These are phyloP conservation scores for Peromyscus attwateri DNA, from an alignment of 2,797 vertebrate genomes.

Conservation along the genomic window DNA sequence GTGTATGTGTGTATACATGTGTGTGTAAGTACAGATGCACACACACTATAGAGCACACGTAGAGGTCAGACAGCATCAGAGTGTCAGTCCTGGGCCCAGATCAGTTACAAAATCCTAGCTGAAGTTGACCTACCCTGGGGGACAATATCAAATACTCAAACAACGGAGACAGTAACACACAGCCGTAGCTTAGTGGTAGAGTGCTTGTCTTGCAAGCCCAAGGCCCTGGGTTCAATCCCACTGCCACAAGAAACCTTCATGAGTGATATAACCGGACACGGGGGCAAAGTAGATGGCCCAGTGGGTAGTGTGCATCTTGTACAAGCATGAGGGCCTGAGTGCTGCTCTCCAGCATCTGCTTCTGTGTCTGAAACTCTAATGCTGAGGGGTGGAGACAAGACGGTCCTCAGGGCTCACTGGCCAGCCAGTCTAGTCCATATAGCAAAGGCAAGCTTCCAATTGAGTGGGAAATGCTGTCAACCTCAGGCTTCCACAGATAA, in stretches of 20 bases:
- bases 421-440: neutral
- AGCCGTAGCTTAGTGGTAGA: neutral
- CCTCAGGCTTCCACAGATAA: neutral
- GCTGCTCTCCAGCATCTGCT: neutral
- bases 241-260: neutral
- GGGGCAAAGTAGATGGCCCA: neutral
- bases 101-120: neutral
- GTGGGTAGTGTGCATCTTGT: neutral
- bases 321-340: neutral
- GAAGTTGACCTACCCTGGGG: neutral
- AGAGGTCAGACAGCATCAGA: too few species aligned
- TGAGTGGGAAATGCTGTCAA: neutral
- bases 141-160: neutral
- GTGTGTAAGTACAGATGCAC: neutral
- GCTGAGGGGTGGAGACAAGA: neutral
- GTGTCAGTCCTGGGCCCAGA: neutral
- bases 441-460: neutral
- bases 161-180: neutral
- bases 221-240: neutral
- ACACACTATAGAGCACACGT: neutral
- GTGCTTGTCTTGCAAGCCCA: neutral
- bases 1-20: accelerated
- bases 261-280: neutral
- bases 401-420: neutral
- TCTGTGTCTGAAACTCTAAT: neutral